Evolutionary conservation across 2,888 invertebrate species (phyloP).

Genomic region (Heliconius charithonia): DNA sequence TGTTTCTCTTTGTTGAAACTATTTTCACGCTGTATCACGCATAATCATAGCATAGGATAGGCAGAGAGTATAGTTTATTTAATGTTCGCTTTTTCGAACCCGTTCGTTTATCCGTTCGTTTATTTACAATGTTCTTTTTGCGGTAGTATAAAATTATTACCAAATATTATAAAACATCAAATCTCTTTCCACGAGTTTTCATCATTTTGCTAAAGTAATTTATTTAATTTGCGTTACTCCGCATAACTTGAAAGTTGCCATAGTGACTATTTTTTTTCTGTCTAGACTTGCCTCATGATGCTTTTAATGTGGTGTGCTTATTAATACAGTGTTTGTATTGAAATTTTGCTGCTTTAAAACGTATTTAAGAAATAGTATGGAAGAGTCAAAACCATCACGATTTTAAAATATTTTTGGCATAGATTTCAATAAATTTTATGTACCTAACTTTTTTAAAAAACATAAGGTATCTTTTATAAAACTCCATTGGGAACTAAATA

Average conservation of each 20-base stretch:
- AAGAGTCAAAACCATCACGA: neutral
- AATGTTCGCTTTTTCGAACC: too few species aligned
- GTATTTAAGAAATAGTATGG: neutral
- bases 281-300: slow-evolving; percentile 1
- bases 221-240: neutral
- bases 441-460: neutral
- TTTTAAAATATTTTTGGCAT: neutral
- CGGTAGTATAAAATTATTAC: neutral
- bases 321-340: neutral
- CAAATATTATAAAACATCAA: neutral
- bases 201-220: neutral
- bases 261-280: neutral
- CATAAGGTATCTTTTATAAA: too few species aligned
- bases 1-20: too few species aligned
- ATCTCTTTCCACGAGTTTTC: neutral
- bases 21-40: too few species aligned
- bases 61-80: too few species aligned
- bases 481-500: too few species aligned
- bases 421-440: neutral
- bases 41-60: too few species aligned
- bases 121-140: too few species aligned
- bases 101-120: too few species aligned
- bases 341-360: neutral
- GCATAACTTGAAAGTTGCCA: neutral
- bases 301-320: slow-evolving; percentile 6